phyloP scores from a whole-genome alignment of 2,888 invertebrate species.

The Torymus texanus region DNA sequence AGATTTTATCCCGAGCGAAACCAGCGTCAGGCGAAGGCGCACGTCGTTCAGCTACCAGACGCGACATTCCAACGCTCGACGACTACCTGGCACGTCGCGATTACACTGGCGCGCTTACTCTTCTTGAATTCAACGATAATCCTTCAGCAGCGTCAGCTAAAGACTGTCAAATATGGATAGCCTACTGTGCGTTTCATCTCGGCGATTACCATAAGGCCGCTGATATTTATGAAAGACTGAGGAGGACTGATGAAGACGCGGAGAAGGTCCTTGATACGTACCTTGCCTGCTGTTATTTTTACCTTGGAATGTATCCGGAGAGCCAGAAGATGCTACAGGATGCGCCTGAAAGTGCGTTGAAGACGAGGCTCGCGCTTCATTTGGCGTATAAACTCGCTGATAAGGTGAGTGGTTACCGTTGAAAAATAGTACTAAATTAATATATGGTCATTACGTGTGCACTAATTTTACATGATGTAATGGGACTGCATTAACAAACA shows the following conservation, averaged over 20 bases:
- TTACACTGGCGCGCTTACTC: conserved; percentile 94
- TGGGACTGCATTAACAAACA: background rate
- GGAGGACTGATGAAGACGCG: conserved; percentile 65
- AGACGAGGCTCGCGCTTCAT: conserved; percentile 92
- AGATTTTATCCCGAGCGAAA: conserved; percentile 90
- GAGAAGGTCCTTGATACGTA: conserved; percentile 66
- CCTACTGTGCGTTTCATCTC: conserved; percentile 96
- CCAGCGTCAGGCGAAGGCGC: conserved; percentile 81
- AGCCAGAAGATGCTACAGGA: conserved; percentile 81
- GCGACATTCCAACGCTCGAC: conserved; percentile 87
- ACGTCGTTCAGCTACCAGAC: conserved; percentile 69
- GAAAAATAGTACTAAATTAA: background rate
- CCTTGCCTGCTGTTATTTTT: conserved; percentile 94
- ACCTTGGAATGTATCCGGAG: conserved; percentile 89
- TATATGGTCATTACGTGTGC: too few species aligned
- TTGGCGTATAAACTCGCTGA: conserved; percentile 90
- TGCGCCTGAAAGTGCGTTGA: conserved; percentile 81
- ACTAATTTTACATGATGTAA: background rate
- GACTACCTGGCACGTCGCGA: conserved; percentile 93
- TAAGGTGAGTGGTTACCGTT: conserved; percentile 31
- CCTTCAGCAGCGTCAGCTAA: conserved; percentile 58
- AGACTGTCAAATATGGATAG: conserved; percentile 88
- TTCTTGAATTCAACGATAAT: conserved; percentile 85
- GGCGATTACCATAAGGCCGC: conserved; percentile 89
- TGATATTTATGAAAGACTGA: conserved; percentile 79